phyloP scores from a whole-genome alignment of 2,797 vertebrate species.

The Pristis pectinata region DNA sequence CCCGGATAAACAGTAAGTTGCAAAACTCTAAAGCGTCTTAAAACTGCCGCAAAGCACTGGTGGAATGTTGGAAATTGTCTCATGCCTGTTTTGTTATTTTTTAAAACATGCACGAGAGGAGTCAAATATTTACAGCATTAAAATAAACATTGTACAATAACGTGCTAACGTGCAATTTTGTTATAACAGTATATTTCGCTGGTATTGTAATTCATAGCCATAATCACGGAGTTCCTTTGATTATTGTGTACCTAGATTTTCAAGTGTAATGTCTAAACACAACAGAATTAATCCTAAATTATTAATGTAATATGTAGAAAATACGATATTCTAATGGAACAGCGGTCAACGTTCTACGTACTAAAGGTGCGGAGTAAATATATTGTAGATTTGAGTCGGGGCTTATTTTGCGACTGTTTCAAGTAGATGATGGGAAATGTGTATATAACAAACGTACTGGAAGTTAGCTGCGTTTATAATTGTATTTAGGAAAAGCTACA shows the following conservation, averaged over 20 bases:
- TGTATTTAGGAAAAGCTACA: constrained; percentile 58
- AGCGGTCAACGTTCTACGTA: constrained; percentile 51
- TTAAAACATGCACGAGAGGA: neutral
- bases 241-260: constrained; percentile 52
- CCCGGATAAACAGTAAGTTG: constrained; percentile 71
- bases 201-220: constrained; percentile 59
- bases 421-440: constrained; percentile 53
- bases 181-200: constrained; percentile 57
- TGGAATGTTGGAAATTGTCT: neutral
- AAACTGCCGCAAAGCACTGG: constrained; percentile 44
- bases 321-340: constrained; percentile 39
- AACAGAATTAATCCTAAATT: constrained; percentile 76
- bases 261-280: constrained; percentile 52
- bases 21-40: neutral
- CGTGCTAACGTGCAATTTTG: constrained; percentile 57
- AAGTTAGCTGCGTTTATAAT: constrained; percentile 67
- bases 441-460: constrained; percentile 59
- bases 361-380: constrained; percentile 52
- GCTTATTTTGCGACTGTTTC: constrained; percentile 55
- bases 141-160: constrained; percentile 25
- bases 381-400: constrained; percentile 58
- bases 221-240: constrained; percentile 58
- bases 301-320: constrained; percentile 73
- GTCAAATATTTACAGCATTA: constrained; percentile 12
- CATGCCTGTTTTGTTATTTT: neutral